These are phyloP conservation scores for Cyanoramphus novaezelandiae DNA, from an alignment of 2,113 vertebrate genomes.

Conservation along the genomic window DNA sequence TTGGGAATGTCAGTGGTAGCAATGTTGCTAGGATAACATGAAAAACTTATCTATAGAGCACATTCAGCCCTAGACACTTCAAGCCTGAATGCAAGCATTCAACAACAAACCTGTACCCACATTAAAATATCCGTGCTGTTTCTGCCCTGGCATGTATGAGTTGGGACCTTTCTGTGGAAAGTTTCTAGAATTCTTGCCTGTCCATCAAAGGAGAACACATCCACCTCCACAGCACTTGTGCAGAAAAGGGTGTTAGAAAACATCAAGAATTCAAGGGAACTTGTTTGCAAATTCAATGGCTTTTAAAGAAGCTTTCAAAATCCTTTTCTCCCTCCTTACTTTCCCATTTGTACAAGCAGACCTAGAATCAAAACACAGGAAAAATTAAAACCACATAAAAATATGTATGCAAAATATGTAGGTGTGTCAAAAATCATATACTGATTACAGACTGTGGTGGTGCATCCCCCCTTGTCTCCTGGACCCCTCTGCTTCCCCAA, in stretches of 20 bases:
- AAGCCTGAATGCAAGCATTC: background rate
- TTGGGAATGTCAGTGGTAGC: background rate
- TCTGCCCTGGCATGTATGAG: accelerated
- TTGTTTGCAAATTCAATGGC: background rate
- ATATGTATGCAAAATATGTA: background rate
- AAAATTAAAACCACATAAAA: background rate
- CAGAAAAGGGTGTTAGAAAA: background rate
- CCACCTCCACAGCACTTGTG: background rate
- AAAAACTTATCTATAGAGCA: background rate
- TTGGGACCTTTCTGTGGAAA: background rate
- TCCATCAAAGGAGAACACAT: background rate
- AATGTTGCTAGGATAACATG: background rate
- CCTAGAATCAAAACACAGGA: background rate
- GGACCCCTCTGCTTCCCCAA: background rate
- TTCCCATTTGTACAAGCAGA: background rate
- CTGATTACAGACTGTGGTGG: background rate
- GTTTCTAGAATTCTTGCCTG: background rate
- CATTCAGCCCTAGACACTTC: background rate
- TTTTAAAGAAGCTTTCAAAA: background rate
- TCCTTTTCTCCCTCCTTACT: background rate
- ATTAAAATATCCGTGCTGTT: background rate
- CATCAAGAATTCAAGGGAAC: background rate
- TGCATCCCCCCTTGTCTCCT: background rate
- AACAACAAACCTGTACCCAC: background rate
- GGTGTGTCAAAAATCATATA: background rate